Base-by-base conservation (phyloP, 2,888 invertebrate genomes). In the Protonemura montana region DNA sequence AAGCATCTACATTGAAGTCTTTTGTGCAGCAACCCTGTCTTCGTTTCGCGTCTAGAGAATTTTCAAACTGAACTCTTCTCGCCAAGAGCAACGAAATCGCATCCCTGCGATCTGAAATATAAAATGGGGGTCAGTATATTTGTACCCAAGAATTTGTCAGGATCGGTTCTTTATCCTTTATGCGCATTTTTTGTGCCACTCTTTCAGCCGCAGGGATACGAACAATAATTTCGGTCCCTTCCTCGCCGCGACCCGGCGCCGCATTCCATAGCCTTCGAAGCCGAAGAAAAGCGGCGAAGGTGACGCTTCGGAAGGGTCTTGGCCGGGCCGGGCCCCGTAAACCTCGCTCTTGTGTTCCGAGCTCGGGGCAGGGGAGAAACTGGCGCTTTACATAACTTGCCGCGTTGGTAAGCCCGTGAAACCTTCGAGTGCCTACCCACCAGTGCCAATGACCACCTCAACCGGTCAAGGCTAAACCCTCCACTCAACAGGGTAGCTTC, bases 111-210 rank as follows among this genome's bases (percentile, higher is more conserved):
- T 26, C 26, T 28, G 28, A 78, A 78, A 26, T 1, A 26, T 27
- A 13, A 78, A 3, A 27, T 27, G 28, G 78, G 28, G 78, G 78
- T 78, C 26, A 78, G 27, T 78, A 27, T 78, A 28, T 27, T 16
- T 13, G 10, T 10, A 27, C 42, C 82, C 41, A 82, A 82, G 82
- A 41, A 82, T 82, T 82, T 82, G 82, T 82, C 30, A 82, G 82
- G 82, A 82, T 82, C 82, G 26, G 7, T 41, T 82, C 82, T 82
- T 41, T 41, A 82, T 82, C 82, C 42, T 78, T 78, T 78, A 82
- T 82, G 82, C 26, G 82, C 41, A 82, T 82, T 82, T 82, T 82
- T 82, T 82, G 82, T 82, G 82, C 41, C 81, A 81, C 81, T 81
- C 41, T 78, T 78, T 78, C 28, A 13, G 27, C 78, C 78, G 27